phyloP scores from a whole-genome alignment of 37 sponge, comb jelly and placozoan genomes.

The Aphrocallistes beatrix region DNA sequence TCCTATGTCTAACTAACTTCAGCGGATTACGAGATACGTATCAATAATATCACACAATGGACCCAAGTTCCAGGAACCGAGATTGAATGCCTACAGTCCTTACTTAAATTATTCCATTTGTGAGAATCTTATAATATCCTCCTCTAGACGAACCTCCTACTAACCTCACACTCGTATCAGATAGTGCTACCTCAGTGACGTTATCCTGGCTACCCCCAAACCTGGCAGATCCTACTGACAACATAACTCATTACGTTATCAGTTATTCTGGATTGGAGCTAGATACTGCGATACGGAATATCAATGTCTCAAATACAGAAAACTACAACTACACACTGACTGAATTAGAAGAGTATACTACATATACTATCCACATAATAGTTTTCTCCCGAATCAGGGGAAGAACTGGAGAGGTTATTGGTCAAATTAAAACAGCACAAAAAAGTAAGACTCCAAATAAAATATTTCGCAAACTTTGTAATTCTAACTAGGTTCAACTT shows the following conservation, averaged over 20 bases:
- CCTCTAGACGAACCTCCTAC: too few species aligned
- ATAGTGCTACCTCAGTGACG: too few species aligned
- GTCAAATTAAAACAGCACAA: not conserved
- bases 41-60: too few species aligned
- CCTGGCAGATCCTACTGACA: not conserved
- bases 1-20: too few species aligned
- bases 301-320: not conserved
- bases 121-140: too few species aligned
- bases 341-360: constrained; percentile 13
- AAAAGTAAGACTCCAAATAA: not conserved
- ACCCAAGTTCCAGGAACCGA: too few species aligned
- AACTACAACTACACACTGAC: not conserved
- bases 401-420: not conserved
- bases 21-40: too few species aligned
- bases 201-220: too few species aligned
- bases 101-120: too few species aligned
- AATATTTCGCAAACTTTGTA: not conserved
- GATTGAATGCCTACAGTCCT: too few species aligned
- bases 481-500: too few species aligned
- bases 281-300: not conserved
- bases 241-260: not conserved
- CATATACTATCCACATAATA: not conserved
- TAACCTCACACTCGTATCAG: too few species aligned
- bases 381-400: not conserved
- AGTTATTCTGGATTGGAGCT: not conserved